These are phyloP conservation scores for Tenebrio molitor DNA, from an alignment of 1,140 invertebrate species.

Conservation along the genomic window DNA sequence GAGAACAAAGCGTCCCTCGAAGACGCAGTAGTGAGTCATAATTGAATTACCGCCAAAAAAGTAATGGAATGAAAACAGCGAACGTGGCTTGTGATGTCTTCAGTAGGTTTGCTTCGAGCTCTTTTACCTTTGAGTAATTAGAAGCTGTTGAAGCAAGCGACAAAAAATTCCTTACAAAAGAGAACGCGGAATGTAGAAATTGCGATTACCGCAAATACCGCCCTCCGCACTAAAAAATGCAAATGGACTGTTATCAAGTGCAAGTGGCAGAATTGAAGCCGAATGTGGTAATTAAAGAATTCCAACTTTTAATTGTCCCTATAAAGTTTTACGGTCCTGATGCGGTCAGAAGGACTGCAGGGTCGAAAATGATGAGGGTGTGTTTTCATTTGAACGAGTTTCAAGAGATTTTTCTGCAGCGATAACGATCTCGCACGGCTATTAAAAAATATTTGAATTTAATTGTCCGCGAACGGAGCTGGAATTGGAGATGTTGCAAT, in stretches of 20 bases:
- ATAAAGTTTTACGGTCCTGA: constrained; percentile 10
- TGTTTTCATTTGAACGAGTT: no score
- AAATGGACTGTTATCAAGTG: neutral
- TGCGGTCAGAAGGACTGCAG: neutral
- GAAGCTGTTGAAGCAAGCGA: constrained; percentile 10
- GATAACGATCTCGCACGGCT: no score
- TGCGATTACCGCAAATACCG: neutral
- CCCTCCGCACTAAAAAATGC: neutral
- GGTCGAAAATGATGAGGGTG: no score
- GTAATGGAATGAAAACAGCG: no score
- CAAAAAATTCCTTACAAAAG: neutral
- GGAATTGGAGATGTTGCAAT: no score
- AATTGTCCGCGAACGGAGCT: no score
- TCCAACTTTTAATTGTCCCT: constrained; percentile 10
- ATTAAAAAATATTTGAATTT: no score
- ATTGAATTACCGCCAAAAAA: no score
- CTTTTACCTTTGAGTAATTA: constrained; percentile 16
- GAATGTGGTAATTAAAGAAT: constrained; percentile 24
- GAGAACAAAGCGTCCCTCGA: no score
- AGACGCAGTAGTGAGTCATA: no score
- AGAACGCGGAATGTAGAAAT: neutral
- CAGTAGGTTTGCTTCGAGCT: neutral
- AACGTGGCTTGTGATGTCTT: no score
- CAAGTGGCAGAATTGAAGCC: constrained; percentile 4
- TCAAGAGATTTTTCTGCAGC: no score